Conservation (phyloP, 2,113 vertebrate species). For the Dromas ardeola region DNA sequence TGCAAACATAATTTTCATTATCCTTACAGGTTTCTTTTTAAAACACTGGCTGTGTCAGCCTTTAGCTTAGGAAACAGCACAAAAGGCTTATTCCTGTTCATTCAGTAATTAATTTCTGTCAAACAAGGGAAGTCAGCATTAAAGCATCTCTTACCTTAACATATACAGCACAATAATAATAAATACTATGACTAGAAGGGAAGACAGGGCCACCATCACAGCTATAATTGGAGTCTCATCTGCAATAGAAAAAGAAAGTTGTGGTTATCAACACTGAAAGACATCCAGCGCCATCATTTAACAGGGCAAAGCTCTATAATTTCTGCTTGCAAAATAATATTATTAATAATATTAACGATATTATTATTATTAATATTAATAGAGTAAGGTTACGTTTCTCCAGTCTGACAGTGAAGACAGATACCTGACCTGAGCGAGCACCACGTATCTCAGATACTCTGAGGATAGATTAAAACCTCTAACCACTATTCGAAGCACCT, state of each 20-base stretch:
- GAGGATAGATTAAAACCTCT: background rate
- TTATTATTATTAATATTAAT: background rate
- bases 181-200: conserved; percentile 95
- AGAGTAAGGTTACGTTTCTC: background rate
- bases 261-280: background rate
- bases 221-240: conserved; percentile 95
- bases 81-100: background rate
- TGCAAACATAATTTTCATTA: background rate
- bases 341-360: background rate
- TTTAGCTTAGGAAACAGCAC: background rate
- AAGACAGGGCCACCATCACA: conserved; percentile 95
- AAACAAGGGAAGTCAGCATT: background rate
- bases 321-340: background rate
- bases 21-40: background rate
- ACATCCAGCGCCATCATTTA: background rate
- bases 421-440: background rate
- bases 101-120: background rate
- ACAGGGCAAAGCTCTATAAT: background rate
- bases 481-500: background rate
- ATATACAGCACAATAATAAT: conserved; percentile 99
- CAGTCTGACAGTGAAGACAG: background rate
- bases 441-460: background rate
- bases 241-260: conserved; percentile 47
- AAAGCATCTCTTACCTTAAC: conserved; percentile 85
- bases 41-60: background rate